Evolutionary conservation across 2,113 vertebrate genomes (phyloP).

Genomic region (Delphinus delphis): DNA sequence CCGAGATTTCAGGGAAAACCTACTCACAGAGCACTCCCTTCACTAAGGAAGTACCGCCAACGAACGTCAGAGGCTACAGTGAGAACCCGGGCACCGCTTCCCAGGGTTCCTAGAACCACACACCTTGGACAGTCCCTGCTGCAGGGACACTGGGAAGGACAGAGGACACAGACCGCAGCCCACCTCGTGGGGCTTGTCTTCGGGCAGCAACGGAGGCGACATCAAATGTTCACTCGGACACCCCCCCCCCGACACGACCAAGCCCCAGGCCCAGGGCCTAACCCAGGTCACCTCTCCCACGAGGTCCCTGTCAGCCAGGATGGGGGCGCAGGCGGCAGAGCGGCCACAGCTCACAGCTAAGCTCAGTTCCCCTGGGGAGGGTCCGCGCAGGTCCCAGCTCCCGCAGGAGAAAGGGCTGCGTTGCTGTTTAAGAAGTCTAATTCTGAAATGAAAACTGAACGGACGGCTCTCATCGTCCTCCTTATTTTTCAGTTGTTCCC

Average conservation of each 20-base stretch:
- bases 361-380: not conserved
- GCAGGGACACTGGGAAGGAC: not conserved
- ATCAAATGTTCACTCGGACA: not conserved
- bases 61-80: not conserved
- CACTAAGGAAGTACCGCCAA: not conserved
- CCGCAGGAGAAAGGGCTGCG: not conserved
- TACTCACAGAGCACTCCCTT: not conserved
- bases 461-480: rapidly evolving
- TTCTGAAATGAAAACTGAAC: not conserved
- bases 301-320: too few species aligned
- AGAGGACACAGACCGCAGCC: not conserved
- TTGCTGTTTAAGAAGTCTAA: not conserved
- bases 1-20: not conserved
- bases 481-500: not conserved
- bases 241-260: not conserved
- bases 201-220: not conserved
- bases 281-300: not conserved
- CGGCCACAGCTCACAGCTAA: too few species aligned
- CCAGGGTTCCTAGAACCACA: not conserved
- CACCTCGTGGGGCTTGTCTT: not conserved
- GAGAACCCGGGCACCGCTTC: not conserved
- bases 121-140: rapidly evolving
- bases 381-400: rapidly evolving
- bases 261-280: not conserved
- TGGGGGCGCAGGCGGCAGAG: not conserved